Evolutionary conservation across 2,888 invertebrate species (phyloP).

Genomic region (Pseudanteris insignis): DNA sequence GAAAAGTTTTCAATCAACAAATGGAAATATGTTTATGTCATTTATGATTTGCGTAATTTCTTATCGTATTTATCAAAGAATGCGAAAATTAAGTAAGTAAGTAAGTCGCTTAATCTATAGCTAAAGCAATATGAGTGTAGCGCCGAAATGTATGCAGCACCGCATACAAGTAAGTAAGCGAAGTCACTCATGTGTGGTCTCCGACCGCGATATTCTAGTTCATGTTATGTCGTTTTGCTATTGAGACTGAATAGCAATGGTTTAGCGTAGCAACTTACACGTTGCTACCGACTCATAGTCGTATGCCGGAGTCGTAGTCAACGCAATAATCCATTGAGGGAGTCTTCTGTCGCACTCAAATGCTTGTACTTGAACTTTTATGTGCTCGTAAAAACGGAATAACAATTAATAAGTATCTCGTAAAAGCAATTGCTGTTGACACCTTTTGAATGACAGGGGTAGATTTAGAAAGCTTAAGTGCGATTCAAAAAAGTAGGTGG

Average conservation of each 20-base stretch:
- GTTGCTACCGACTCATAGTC: conserved; percentile 35
- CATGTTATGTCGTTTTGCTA: conserved; percentile 25
- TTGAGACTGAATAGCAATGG: conserved; percentile 18
- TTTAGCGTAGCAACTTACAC: conserved; percentile 29
- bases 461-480: conserved; percentile 43
- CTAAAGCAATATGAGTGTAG: too few relatives aligned
- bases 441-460: conserved; percentile 68
- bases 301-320: conserved; percentile 46
- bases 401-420: conserved; percentile 72
- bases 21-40: too few relatives aligned
- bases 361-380: conserved; percentile 68
- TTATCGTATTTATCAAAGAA: too few relatives aligned
- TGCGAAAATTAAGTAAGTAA: too few relatives aligned
- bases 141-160: conserved; percentile 51
- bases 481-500: conserved; percentile 32
- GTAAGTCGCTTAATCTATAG: too few relatives aligned
- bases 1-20: too few relatives aligned
- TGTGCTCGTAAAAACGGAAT: conserved; percentile 70
- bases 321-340: conserved; percentile 61
- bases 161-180: conserved; percentile 46
- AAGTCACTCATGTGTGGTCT: conserved; percentile 49
- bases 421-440: conserved; percentile 71
- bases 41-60: too few relatives aligned
- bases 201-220: conserved; percentile 18
- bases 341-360: conserved; percentile 58